A percentile compares a stretch with the other conserved stretches of the same genome.
phyloP scores from a whole-genome alignment of 2,797 vertebrate species.

The Anguilla marmorata region DNA sequence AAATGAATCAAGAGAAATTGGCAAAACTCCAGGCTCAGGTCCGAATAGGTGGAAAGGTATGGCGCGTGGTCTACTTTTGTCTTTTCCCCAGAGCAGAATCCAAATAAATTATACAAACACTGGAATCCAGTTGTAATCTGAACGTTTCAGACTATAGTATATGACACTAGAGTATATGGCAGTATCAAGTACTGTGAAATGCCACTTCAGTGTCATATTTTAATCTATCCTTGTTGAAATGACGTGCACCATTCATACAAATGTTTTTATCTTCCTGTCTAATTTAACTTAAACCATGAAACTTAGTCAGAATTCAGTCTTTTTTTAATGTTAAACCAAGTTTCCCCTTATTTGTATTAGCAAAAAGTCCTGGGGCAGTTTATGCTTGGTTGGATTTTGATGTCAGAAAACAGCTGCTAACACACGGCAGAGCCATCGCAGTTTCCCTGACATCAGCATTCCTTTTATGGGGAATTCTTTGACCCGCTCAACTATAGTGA shows the following conservation, averaged over 20 bases:
- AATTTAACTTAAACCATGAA: neutral
- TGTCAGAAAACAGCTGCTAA: constrained; percentile 43
- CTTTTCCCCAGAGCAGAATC: neutral
- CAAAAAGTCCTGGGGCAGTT: neutral
- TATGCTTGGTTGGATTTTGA: constrained; percentile 43
- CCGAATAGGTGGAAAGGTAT: constrained; percentile 99
- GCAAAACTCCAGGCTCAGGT: constrained; percentile 98
- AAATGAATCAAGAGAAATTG: constrained; percentile 98
- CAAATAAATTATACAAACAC: neutral
- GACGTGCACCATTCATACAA: neutral
- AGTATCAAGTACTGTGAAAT: neutral
- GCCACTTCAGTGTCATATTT: neutral
- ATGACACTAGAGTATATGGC: neutral
- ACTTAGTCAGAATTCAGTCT: neutral
- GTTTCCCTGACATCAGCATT: constrained; percentile 68
- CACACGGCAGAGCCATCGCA: neutral
- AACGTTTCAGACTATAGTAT: neutral
- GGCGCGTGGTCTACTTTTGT: constrained; percentile 36
- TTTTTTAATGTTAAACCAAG: neutral
- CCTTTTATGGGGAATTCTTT: constrained; percentile 52
- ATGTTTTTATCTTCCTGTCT: neutral
- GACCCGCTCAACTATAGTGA: constrained; percentile 41
- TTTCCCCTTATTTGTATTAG: neutral
- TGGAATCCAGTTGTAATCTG: neutral
- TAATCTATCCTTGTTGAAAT: neutral